Conservation (phyloP, 1,140 invertebrate genomes). For the Battus philenor region DNA sequence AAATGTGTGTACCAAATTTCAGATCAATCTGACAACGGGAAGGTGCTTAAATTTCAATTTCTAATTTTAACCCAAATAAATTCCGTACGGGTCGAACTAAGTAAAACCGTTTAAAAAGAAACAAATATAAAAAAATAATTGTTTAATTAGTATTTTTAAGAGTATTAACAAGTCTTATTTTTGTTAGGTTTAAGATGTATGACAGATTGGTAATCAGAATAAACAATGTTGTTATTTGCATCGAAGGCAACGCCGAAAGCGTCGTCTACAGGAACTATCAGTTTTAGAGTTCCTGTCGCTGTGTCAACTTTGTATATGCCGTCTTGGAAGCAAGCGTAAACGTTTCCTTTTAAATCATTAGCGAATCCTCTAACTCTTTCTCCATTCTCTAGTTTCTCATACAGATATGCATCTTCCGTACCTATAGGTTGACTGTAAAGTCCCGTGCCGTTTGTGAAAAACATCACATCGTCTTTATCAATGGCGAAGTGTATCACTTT, state of each 20-base stretch:
- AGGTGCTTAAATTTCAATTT: too few species aligned
- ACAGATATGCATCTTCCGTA: slow-evolving; percentile 34
- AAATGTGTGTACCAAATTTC: too few species aligned
- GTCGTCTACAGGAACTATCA: slow-evolving; percentile 38
- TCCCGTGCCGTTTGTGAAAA: slow-evolving; percentile 45
- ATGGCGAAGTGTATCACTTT: slow-evolving; percentile 53
- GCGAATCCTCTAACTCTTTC: slow-evolving; percentile 35
- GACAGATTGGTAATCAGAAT: slow-evolving; percentile 41
- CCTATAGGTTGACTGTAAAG: slow-evolving; percentile 48
- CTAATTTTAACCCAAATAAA: too few species aligned
- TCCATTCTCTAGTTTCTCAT: slow-evolving; percentile 21
- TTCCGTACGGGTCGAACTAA: too few species aligned
- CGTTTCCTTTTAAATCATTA: slow-evolving; percentile 38
- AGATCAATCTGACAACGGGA: too few species aligned
- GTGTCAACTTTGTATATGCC: slow-evolving; percentile 45
- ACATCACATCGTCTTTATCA: slow-evolving; percentile 44
- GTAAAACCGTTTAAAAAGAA: too few species aligned
- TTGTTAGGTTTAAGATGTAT: slow-evolving; percentile 36
- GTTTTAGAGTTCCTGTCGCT: slow-evolving; percentile 24
- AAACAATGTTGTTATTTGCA: slow-evolving; percentile 50
- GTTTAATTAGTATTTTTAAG: slow-evolving; percentile 1
- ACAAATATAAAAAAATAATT: slow-evolving; percentile 16
- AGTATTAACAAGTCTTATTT: slow-evolving; percentile 28
- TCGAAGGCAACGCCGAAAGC: slow-evolving; percentile 53
- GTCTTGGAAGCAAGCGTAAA: slow-evolving; percentile 38